Percentiles rank a stretch among this genome's conserved stretches.
phyloP scores from a whole-genome alignment of 2,113 vertebrate genomes.

The Erinaceus europaeus region DNA sequence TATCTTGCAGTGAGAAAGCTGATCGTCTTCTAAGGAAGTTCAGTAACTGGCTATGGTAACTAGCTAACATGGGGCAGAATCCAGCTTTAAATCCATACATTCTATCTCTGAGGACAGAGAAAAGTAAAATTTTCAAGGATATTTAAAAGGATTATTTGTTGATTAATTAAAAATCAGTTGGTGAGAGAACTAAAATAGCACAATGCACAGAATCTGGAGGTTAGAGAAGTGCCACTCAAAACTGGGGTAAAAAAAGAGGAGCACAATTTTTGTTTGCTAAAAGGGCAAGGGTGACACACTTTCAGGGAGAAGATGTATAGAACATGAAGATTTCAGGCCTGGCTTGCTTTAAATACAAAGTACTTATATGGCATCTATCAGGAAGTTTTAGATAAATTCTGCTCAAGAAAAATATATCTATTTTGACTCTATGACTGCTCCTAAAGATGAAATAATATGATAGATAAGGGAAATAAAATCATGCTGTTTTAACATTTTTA shows the following conservation, averaged over 20 bases:
- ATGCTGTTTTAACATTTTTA: background rate
- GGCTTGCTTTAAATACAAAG: background rate
- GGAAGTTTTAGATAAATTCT: background rate
- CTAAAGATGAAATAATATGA: background rate
- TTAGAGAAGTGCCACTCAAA: background rate
- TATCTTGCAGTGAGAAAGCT: background rate
- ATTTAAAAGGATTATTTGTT: background rate
- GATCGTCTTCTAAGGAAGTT: background rate
- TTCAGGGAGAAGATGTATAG: background rate
- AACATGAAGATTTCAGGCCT: background rate
- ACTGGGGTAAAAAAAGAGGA: background rate
- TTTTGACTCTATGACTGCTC: background rate
- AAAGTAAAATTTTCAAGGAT: background rate
- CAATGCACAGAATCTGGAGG: background rate
- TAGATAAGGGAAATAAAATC: background rate
- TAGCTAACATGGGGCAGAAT: background rate
- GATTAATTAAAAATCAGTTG: background rate
- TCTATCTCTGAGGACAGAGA: background rate
- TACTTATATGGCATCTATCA: background rate
- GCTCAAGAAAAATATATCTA: too few relatives aligned
- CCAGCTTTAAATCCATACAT: background rate
- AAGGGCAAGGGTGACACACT: background rate
- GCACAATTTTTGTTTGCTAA: background rate
- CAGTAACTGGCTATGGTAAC: constrained; percentile 24
- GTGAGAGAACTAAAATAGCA: background rate